Conservation (phyloP, 2,888 invertebrate genomes). For the Labia minor region DNA sequence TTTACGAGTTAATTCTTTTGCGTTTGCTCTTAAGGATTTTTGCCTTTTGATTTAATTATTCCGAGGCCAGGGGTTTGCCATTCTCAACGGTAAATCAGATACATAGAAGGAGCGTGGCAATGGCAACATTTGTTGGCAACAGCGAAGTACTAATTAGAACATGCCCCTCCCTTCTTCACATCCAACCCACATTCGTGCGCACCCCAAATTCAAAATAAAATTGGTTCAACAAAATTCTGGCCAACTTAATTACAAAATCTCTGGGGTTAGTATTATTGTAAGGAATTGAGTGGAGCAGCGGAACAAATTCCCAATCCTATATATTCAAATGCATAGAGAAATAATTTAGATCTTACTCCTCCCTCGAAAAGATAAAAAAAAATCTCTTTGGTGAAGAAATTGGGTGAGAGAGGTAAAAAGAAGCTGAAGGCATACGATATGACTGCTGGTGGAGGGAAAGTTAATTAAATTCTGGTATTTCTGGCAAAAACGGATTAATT, state of each 20-base stretch:
- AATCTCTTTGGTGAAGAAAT: background rate
- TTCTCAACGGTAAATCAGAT: too few relatives aligned
- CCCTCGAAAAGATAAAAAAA: background rate
- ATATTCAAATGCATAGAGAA: too few relatives aligned
- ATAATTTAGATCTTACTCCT: too few relatives aligned
- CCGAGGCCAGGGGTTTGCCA: too few relatives aligned
- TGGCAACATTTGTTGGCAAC: too few relatives aligned
- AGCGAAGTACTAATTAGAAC: background rate
- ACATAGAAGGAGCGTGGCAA: too few relatives aligned
- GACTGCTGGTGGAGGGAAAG: background rate
- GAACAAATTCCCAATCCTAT: too few relatives aligned
- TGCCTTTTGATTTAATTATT: too few relatives aligned
- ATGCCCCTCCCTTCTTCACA: too few relatives aligned
- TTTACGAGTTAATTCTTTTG: background rate
- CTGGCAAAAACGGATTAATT: conserved; percentile 1
- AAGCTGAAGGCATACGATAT: background rate
- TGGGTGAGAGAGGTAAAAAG: background rate
- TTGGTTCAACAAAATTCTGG: background rate
- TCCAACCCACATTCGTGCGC: background rate
- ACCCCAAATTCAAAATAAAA: background rate
- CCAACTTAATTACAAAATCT: background rate
- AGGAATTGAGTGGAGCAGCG: too few relatives aligned
- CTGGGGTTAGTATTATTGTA: too few relatives aligned
- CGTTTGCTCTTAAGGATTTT: background rate
- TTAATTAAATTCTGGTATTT: conserved; percentile 13